These are phyloP conservation scores for Lepidurus apus DNA, from an alignment of 1,140 invertebrate genomes.

Conservation along the genomic window DNA sequence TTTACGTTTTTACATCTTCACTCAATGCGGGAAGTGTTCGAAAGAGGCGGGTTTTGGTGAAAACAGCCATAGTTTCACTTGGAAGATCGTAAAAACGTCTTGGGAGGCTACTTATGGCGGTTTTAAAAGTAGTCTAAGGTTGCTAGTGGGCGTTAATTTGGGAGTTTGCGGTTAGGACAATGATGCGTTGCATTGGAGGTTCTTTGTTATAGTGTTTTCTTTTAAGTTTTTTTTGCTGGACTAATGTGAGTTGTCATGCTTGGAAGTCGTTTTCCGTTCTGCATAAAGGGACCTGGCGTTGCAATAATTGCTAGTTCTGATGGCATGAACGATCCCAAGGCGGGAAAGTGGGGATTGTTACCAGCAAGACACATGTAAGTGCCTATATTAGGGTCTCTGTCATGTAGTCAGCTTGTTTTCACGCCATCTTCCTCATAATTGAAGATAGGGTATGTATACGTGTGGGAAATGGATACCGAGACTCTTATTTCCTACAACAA, in stretches of 20 bases:
- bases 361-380: background rate
- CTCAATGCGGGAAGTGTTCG: too few species aligned
- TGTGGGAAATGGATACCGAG: background rate
- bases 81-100: background rate
- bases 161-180: too few species aligned
- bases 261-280: background rate
- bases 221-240: background rate
- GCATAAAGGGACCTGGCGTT: background rate
- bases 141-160: too few species aligned
- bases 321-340: background rate
- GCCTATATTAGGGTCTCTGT: background rate
- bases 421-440: background rate
- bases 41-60: too few species aligned
- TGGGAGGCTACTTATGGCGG: background rate
- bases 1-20: too few species aligned
- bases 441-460: background rate
- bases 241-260: background rate
- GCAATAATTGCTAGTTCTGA: background rate
- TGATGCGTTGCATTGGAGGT: too few species aligned
- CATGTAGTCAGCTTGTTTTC: constrained; percentile 4
- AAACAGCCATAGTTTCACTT: too few species aligned
- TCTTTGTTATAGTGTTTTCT: background rate
- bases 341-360: background rate
- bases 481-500: too few species aligned
- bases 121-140: background rate